Base-by-base conservation (phyloP, 2,888 invertebrate genomes). In the Protophormia terraenovae region DNA sequence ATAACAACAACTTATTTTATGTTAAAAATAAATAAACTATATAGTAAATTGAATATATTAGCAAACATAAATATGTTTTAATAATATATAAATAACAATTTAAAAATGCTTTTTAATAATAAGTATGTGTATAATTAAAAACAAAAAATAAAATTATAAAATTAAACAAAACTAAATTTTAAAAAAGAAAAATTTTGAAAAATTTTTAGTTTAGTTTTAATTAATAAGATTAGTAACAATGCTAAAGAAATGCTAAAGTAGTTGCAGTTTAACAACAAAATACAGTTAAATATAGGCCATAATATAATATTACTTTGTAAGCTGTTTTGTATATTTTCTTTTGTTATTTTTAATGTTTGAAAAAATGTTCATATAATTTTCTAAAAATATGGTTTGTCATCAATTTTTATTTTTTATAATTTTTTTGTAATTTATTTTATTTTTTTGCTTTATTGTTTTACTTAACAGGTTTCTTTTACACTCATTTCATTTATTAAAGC, bases 401-500 rank as follows among this genome's bases (percentile, higher is more conserved):
- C 45, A 78, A 50, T 69, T 64, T 27, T 6, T 38, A 41, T 12
- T 24, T 41, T 12, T 50, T 16, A 32, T 12, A 55, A 55, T 14
- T 55, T 53, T 64, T 60, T 69, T 16, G 38, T 35, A 53, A 45
- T 62, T 47, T 22, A 32, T n/a, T n/a, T 14, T 41, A 0, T 8
- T n/a, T 45, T 24, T 79, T 47, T 24, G 24, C 27, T 67, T 12
- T 50, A n/a, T 60, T 69, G 38, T 62, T 64, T 27, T 84, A n/a
- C 55, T 32, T 2, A 32, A 77, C 67, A 81, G 67, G 60, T 64
- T 83, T 76, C 12, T 27, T n/a, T n/a, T 47, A 16, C 19, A 47
- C 24, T 55, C 19, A 32, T 69, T 62, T 79, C 66, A 27, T 71
- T 72, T 60, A 22, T 85, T 85, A 85, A 85, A 85, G 85, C 85